phyloP scores from a whole-genome alignment of 2,113 vertebrate genomes.

The Egretta garzetta region DNA sequence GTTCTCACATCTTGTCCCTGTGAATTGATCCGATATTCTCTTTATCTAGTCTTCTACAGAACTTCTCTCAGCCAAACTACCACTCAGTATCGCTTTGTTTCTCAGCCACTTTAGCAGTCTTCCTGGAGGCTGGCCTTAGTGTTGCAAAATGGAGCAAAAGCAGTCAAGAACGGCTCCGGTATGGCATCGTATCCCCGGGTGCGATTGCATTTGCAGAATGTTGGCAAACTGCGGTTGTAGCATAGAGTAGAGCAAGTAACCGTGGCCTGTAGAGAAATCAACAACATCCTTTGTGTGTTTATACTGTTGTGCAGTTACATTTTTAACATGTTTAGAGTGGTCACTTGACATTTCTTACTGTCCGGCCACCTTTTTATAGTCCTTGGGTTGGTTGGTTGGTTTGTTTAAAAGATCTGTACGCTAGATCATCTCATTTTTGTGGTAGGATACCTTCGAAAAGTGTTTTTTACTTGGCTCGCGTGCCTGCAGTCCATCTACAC shows the following conservation, averaged over 20 bases:
- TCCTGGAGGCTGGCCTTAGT: constrained; percentile 26
- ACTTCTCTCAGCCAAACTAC: background rate
- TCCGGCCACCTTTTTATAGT: background rate
- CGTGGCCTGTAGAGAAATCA: constrained; percentile 28
- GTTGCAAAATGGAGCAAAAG: background rate
- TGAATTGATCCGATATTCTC: background rate
- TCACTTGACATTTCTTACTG: background rate
- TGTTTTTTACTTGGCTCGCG: background rate
- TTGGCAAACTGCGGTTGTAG: background rate
- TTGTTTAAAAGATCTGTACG: background rate
- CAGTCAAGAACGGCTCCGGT: background rate
- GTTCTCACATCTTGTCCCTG: constrained; percentile 19
- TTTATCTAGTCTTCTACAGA: background rate
- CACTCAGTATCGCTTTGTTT: background rate
- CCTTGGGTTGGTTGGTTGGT: background rate
- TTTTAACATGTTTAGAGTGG: background rate
- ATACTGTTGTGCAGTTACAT: background rate
- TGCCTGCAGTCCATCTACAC: background rate
- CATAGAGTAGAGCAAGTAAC: constrained; percentile 23
- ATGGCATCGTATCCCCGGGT: background rate
- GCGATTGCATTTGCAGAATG: background rate
- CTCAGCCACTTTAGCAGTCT: background rate
- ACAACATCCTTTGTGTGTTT: background rate
- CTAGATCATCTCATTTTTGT: constrained; percentile 48
- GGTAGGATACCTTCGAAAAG: background rate